A percentile compares a stretch with the other conserved stretches of the same genome.
These are phyloP conservation scores for zebrafish (Danio rerio) DNA, from an alignment of 2,113 vertebrate genomes.

Conservation along the genomic window DNA sequence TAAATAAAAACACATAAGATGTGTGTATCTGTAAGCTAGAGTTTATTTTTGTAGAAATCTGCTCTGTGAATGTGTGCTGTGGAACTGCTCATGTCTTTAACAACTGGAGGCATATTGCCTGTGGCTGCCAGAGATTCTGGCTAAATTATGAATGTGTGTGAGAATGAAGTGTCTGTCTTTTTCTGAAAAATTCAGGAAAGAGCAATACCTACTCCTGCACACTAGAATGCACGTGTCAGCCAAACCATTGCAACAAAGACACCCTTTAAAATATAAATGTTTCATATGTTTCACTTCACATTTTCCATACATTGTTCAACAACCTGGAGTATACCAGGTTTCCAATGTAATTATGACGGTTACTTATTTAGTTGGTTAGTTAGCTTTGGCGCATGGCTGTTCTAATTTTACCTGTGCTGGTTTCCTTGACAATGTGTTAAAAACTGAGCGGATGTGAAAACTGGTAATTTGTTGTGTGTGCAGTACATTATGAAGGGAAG, in stretches of 20 bases:
- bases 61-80: not conserved
- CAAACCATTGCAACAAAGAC: slow-evolving; percentile 4
- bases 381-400: not conserved
- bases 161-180: slow-evolving; percentile 41
- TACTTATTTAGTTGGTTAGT: not conserved
- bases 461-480: not conserved
- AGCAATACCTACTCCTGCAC: slow-evolving; percentile 30
- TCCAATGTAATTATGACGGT: not conserved
- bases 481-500: not conserved
- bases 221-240: slow-evolving; percentile 2
- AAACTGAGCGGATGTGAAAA: slow-evolving; percentile 16
- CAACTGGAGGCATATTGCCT: slow-evolving; percentile 15
- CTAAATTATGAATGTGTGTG: slow-evolving; percentile 53
- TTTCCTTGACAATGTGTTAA: slow-evolving; percentile 8
- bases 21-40: not conserved
- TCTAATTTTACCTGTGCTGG: slow-evolving; percentile 9
- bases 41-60: not conserved
- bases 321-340: not conserved
- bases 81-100: slow-evolving; percentile 17
- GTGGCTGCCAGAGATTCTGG: not conserved
- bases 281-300: slow-evolving; percentile 7
- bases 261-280: slow-evolving; percentile 12
- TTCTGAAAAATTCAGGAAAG: slow-evolving; percentile 27
- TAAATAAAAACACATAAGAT: not conserved
- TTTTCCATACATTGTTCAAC: slow-evolving; percentile 29